phyloP scores from a whole-genome alignment of 2,797 vertebrate species.

The Mionectes olivaceus region DNA sequence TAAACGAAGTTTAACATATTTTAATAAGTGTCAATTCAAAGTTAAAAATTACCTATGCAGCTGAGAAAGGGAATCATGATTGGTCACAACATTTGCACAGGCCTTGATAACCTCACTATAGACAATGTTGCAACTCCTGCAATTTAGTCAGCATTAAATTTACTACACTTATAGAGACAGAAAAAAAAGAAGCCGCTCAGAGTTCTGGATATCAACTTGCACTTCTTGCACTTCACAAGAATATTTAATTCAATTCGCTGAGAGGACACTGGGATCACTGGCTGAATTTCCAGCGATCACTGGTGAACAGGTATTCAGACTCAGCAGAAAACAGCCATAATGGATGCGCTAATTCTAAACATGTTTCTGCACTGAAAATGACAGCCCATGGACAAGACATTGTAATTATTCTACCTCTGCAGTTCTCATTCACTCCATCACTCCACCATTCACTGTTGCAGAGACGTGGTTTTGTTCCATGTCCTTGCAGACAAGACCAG shows the following conservation, averaged over 20 bases:
- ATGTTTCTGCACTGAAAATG: neutral
- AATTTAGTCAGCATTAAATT: neutral
- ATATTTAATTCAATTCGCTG: neutral
- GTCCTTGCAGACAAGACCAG: neutral
- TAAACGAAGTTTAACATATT: neutral
- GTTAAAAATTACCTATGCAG: neutral
- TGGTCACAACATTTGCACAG: neutral
- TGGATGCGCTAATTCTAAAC: neutral
- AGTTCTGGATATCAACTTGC: neutral
- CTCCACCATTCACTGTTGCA: too few species aligned
- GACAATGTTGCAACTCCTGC: neutral
- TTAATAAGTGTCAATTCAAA: neutral
- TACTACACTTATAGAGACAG: fast-evolving
- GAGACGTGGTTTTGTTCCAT: neutral
- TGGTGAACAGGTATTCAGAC: neutral
- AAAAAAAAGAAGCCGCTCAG: neutral
- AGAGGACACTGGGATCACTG: neutral
- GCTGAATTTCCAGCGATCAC: neutral
- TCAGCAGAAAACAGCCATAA: neutral
- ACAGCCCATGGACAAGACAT: neutral
- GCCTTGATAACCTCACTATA: neutral
- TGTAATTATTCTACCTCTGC: neutral
- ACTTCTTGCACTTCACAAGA: neutral
- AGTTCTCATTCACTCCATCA: neutral
- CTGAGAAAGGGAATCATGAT: neutral